Base-by-base conservation (phyloP, 2,797 vertebrate genomes). In the Micromesistius poutassou region DNA sequence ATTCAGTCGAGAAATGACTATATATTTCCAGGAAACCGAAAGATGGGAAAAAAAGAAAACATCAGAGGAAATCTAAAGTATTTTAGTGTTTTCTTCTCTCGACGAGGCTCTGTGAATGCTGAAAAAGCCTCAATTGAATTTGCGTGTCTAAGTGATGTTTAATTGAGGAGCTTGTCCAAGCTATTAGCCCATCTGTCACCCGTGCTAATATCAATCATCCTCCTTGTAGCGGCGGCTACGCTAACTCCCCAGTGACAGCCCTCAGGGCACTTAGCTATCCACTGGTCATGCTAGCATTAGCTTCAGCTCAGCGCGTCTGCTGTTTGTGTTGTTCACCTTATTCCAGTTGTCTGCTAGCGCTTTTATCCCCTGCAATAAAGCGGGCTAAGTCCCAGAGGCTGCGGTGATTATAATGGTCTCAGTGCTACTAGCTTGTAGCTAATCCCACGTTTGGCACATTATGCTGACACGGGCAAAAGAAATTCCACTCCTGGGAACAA, bases 141-240 rank as follows among this genome's bases (percentile, higher is more conserved):
- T 87, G 81, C 78, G 74, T 76, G 83, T 71, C 84, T 93, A 94
- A 93, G 90, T 91, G 91, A 90, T 90, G 85, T 93, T 93, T 93
- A 93, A 94, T 94, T 92, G 92, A 89, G 85, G 88, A 81, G 83
- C 90, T 90, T 90, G 94, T 93, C 87, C 82, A 79, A 90, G 86
- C 90, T 87, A 93, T 94, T 94, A 93, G 84, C 86, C 83, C 81
- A 82, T 89, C 91, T 88, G 89, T 94, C 91, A 90, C 80, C 85
- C 80, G 70, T 82, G 82, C 74, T 81, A 84, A 86, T 88, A 92
- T 93, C 91, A 92, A 92, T 94, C 93, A 93, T 79, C 36, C 55
- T 28, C 68, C 68, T 77, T 82, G 85, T 85, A 85, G 88, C 92
- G 87, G 79, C 78, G 72, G 79, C 80, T 84, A 87, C 82, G n/a